phyloP scores from a whole-genome alignment of 2,797 vertebrate species.

The Sebastes flavidus region DNA sequence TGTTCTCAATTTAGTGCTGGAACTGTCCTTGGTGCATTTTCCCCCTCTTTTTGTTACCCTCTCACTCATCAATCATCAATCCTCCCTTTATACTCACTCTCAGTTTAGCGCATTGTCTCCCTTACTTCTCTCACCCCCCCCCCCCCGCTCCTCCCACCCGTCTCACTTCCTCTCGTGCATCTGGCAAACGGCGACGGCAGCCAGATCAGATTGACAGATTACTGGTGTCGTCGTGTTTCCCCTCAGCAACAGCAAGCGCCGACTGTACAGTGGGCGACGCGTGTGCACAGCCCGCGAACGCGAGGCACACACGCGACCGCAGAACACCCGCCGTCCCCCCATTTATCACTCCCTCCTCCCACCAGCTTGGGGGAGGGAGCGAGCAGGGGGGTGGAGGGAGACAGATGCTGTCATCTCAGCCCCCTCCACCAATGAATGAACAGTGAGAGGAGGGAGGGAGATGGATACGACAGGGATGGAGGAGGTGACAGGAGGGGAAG shows the following conservation, averaged over 20 bases:
- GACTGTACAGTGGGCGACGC: constrained; percentile 3
- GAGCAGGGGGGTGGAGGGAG: neutral
- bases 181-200: constrained; percentile 42
- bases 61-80: constrained; percentile 44
- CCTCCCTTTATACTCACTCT: constrained; percentile 26
- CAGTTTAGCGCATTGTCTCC: constrained; percentile 20
- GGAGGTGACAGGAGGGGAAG: constrained; percentile 51
- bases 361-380: neutral
- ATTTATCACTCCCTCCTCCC: constrained; percentile 44
- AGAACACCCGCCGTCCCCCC: neutral
- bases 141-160: neutral
- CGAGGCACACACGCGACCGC: constrained; percentile 1
- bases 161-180: constrained; percentile 28
- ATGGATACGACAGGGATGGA: constrained; percentile 45
- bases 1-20: constrained; percentile 54
- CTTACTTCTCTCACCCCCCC: neutral
- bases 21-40: constrained; percentile 37
- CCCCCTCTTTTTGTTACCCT: constrained; percentile 8
- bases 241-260: constrained; percentile 18
- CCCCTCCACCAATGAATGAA: constrained; percentile 37
- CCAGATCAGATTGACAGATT: constrained; percentile 73
- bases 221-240: constrained; percentile 54
- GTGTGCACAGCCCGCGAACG: neutral
- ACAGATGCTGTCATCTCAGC: constrained; percentile 48
- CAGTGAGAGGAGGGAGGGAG: constrained; percentile 31